These are phyloP conservation scores for Lucifuga dentata DNA, from an alignment of 2,113 vertebrate species.

Conservation along the genomic window DNA sequence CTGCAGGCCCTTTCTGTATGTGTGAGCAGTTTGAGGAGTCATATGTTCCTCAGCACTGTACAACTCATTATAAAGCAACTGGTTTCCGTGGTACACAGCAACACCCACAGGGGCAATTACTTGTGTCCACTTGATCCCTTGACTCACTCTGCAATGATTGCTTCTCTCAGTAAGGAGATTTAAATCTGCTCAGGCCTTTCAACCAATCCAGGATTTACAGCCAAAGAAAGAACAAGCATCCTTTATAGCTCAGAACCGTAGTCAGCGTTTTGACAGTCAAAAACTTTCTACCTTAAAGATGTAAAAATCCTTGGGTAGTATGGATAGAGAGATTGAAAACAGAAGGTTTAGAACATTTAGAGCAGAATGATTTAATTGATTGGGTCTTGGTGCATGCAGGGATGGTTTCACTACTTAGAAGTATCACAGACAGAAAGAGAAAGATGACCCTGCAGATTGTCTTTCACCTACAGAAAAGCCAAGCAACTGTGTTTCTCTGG, in stretches of 20 bases:
- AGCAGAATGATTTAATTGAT: neutral
- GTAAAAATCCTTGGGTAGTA: no score
- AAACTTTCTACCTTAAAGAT: slow-evolving; percentile 25
- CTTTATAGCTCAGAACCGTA: slow-evolving; percentile 61
- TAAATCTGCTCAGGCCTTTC: slow-evolving; percentile 75
- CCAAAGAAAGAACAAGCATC: slow-evolving; percentile 71
- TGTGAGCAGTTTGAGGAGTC: slow-evolving; percentile 23
- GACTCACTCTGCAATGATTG: slow-evolving; percentile 76
- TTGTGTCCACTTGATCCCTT: slow-evolving; percentile 57
- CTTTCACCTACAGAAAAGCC: slow-evolving; percentile 47
- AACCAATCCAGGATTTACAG: slow-evolving; percentile 83
- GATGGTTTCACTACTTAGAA: neutral
- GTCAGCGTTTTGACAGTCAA: neutral
- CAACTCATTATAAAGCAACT: neutral
- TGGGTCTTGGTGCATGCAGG: slow-evolving; percentile 10
- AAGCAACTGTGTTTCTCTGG: neutral
- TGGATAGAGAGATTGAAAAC: neutral
- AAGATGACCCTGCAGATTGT: slow-evolving; percentile 64
- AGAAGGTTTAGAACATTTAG: no score
- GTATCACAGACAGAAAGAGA: slow-evolving; percentile 26
- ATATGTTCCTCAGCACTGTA: slow-evolving; percentile 12
- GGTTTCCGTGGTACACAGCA: slow-evolving; percentile 26
- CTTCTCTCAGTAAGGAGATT: slow-evolving; percentile 85
- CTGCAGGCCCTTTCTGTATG: neutral
- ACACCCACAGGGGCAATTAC: slow-evolving; percentile 49